A percentile compares a stretch with the other conserved stretches of the same genome.
Conservation (phyloP, 2,888 invertebrate species). For the Bombylius major region DNA sequence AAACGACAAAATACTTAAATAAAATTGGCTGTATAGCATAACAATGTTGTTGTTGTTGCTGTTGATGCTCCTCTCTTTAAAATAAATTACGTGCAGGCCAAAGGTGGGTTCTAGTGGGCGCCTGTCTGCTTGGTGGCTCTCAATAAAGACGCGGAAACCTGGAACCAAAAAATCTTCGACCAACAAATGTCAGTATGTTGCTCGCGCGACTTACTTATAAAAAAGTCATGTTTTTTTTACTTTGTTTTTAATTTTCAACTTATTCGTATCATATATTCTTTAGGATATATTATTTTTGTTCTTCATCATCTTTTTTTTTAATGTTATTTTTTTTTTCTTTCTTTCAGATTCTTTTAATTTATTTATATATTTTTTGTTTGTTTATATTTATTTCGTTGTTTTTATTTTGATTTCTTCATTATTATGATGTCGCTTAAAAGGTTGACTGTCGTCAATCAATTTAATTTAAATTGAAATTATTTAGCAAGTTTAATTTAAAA, state of each 20-base stretch:
- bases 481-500: too few relatives aligned
- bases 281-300: too few relatives aligned
- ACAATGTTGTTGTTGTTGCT: too few relatives aligned
- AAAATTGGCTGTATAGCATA: not conserved
- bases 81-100: conserved; percentile 9
- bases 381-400: not conserved
- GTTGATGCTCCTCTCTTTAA: not conserved
- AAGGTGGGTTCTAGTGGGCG: conserved; percentile 15
- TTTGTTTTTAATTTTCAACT: not conserved
- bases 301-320: too few relatives aligned
- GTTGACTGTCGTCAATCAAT: not conserved
- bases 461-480: not conserved
- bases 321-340: too few relatives aligned
- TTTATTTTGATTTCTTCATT: not conserved
- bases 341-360: too few relatives aligned
- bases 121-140: conserved; percentile 12
- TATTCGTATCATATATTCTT: too few relatives aligned
- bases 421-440: not conserved
- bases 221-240: not conserved
- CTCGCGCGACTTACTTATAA: not conserved
- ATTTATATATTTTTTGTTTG: too few relatives aligned
- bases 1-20: too few relatives aligned
- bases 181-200: not conserved
- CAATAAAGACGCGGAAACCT: conserved; percentile 2
- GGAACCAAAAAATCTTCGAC: not conserved